These are phyloP conservation scores for Anolis apletophallus DNA, from an alignment of 2,797 vertebrate species.

Conservation along the genomic window DNA sequence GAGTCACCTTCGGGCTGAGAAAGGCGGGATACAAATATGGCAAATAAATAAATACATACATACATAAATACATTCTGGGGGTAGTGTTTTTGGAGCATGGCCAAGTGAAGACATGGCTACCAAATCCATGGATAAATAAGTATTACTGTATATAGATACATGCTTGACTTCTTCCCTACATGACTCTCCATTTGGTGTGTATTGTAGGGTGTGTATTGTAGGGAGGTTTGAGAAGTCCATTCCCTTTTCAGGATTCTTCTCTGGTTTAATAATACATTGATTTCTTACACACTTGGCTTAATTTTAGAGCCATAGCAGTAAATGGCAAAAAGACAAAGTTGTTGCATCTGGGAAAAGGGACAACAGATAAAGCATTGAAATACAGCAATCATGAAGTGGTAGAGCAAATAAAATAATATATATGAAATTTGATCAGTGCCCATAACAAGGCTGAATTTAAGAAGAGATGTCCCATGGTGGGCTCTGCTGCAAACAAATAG, in stretches of 20 bases:
- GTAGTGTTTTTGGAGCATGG: too few species aligned
- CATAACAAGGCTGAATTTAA: background rate
- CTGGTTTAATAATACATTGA: background rate
- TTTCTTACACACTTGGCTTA: background rate
- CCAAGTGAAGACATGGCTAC: too few species aligned
- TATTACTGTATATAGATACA: background rate
- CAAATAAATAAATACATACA: too few species aligned
- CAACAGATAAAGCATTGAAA: slow-evolving; percentile 12
- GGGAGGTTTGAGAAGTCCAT: background rate
- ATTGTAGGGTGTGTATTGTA: background rate
- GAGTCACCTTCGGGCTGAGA: too few species aligned
- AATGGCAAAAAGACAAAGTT: slow-evolving; percentile 26
- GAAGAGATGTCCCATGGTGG: background rate
- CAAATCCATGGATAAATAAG: too few species aligned
- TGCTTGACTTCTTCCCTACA: background rate
- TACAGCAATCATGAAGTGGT: slow-evolving; percentile 4
- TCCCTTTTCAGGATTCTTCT: slow-evolving; percentile 3
- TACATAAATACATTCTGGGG: too few species aligned
- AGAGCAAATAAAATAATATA: slow-evolving; percentile 8
- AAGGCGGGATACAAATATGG: too few species aligned
- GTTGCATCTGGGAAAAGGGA: background rate
- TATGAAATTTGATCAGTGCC: slow-evolving; percentile 3
- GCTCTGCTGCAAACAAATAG: background rate
- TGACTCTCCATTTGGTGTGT: background rate
- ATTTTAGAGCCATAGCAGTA: slow-evolving; percentile 11